Evolutionary conservation across 2,797 vertebrate species (phyloP), one percentile per base, ranked within the genome.

Genomic region (Pseudochaenichthys georgianus): DNA sequence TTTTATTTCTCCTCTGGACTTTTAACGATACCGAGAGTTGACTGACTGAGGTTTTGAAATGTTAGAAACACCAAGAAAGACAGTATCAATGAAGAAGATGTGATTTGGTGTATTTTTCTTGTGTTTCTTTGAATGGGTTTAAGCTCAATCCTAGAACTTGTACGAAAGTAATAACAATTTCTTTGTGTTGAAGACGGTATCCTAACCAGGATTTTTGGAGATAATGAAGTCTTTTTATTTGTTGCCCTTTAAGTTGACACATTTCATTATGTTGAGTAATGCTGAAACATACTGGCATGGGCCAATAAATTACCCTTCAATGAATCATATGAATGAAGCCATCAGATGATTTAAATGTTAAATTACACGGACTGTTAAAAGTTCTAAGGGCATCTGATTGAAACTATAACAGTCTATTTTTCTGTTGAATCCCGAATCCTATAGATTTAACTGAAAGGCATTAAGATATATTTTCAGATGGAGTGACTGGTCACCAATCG

Each of bases 1-100:
- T 17, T 45, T 70, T 64, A 55, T 43, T 60, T 45, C 13, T 66
- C 21, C 47, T 52, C 19, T 4, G 0, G 31, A 45, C 19, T 75
- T 46, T 71, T 28, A 28, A 8, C 13, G 9, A 1, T 41, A 62
- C 6, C 16, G 28, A 52, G 38, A 75, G 5, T 3, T 48, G 1
- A 2, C 41, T 73, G 55, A 7, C n/a, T 52, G 28, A 28, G 28
- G 28, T 28, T 28, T 28, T 28, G 28, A 28, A 28, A 28, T 28
- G 23, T 15, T n/a, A 46, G 41, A 43, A 67, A 68, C 46, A 76
- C 12, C 21, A 73, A 41, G 53, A 1, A 12, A 66, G 38, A 21
- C 47, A 46, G n/a, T 50, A 6, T 65, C 9, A 15, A 3, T 57
- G 48, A 5, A 57, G 43, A 31, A 73, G 55, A 62, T 59, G 9